Conservation (phyloP, 2,113 vertebrate species). For the Xiphophorus maculatus region DNA sequence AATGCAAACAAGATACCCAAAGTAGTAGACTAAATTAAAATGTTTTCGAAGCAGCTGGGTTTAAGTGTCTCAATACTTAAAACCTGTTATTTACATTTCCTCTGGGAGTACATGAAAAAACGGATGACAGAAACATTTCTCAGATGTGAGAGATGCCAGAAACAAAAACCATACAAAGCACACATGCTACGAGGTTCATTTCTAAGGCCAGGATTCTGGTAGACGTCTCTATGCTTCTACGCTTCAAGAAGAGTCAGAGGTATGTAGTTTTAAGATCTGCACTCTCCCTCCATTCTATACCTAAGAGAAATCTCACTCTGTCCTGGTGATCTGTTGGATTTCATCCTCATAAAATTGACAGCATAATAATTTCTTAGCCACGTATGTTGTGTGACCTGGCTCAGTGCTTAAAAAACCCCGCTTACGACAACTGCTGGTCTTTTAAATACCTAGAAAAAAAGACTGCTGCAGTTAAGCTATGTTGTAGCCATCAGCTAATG, state of each 20-base stretch:
- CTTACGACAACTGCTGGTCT: constrained; percentile 34
- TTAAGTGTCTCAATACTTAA: neutral
- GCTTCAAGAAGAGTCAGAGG: too few relatives aligned
- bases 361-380: constrained; percentile 10
- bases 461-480: constrained; percentile 31
- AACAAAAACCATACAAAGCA: too few relatives aligned
- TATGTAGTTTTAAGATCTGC: too few relatives aligned
- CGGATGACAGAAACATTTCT: too few relatives aligned
- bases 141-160: too few relatives aligned
- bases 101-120: too few relatives aligned
- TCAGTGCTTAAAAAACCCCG: constrained; percentile 50
- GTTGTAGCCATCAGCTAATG: constrained; percentile 35
- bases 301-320: neutral
- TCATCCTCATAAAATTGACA: constrained; percentile 12
- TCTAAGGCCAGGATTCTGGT: neutral
- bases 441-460: constrained; percentile 49
- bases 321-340: neutral
- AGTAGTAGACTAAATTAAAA: neutral
- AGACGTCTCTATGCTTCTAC: neutral
- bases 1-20: too few relatives aligned
- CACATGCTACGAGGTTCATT: neutral
- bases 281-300: neutral
- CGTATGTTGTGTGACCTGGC: constrained; percentile 27
- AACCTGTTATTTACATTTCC: too few relatives aligned
- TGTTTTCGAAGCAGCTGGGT: neutral